Evolutionary conservation across 2,113 vertebrate species (phyloP).

Genomic region (Fregata magnificens): DNA sequence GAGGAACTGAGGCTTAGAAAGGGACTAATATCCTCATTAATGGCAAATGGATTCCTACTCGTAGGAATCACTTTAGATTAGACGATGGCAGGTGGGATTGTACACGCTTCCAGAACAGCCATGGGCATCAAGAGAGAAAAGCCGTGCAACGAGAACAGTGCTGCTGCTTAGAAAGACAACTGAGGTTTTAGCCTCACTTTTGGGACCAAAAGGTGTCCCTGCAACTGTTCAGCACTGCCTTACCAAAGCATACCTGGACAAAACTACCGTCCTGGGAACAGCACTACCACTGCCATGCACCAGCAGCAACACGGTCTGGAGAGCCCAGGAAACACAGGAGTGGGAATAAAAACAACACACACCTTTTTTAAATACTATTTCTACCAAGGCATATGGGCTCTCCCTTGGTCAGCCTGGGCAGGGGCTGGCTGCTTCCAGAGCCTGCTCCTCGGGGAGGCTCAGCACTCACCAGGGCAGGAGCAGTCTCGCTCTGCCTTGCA

Average conservation of each 20-base stretch:
- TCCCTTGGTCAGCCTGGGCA: neutral
- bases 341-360: neutral
- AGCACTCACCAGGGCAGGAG: neutral
- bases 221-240: neutral
- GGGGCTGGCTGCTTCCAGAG: neutral
- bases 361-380: neutral
- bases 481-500: neutral
- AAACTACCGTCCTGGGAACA: neutral
- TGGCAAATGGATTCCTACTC: neutral
- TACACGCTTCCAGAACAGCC: neutral
- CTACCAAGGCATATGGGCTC: accelerated
- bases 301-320: accelerated
- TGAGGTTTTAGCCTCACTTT: neutral
- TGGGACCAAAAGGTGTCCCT: neutral
- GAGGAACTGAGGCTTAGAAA: neutral
- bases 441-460: accelerated
- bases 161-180: neutral
- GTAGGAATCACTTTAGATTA: neutral
- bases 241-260: neutral
- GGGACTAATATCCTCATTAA: neutral
- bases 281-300: neutral
- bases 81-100: neutral
- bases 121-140: neutral
- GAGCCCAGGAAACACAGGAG: neutral
- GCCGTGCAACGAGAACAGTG: accelerated